Percentiles rank a stretch among this genome's conserved stretches.
Evolutionary conservation across 2,888 invertebrate genomes (phyloP).

Genomic region (Rhamnusium bicolor): DNA sequence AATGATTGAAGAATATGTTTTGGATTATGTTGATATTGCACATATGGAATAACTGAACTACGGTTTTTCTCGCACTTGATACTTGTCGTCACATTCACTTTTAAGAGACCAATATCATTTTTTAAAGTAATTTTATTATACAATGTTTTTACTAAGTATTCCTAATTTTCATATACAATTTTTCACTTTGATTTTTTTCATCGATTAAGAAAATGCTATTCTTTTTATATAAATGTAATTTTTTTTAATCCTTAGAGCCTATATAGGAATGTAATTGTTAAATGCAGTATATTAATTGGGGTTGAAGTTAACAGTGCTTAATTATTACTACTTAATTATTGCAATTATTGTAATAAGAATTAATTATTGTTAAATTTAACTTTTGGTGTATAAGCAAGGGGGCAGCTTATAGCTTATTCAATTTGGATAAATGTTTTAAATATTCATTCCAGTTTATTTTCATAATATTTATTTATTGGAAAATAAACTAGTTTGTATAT

Average conservation of each 20-base stretch:
- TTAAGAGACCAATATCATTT: slow-evolving; percentile 43
- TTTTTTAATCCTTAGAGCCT: slow-evolving; percentile 37
- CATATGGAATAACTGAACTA: slow-evolving; percentile 45
- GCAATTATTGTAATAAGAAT: neutral
- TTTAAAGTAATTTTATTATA: slow-evolving; percentile 21
- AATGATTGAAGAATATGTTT: slow-evolving; percentile 59
- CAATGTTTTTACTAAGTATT: slow-evolving; percentile 24
- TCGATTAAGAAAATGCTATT: slow-evolving; percentile 16
- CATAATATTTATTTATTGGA: slow-evolving; percentile 37
- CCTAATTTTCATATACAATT: neutral
- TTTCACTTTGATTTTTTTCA: neutral
- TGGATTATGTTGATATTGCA: slow-evolving; percentile 60
- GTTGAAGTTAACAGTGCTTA: slow-evolving; percentile 35
- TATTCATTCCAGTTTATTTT: slow-evolving; percentile 52
- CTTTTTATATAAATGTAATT: slow-evolving; percentile 33
- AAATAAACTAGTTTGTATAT: slow-evolving; percentile 53
- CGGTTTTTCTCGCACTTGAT: slow-evolving; percentile 22
- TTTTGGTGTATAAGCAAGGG: slow-evolving; percentile 67
- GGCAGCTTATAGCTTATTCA: slow-evolving; percentile 68
- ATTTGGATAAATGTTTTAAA: slow-evolving; percentile 54
- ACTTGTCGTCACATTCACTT: slow-evolving; percentile 16
- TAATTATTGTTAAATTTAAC: slow-evolving; percentile 17
- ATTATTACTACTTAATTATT: slow-evolving; percentile 9
- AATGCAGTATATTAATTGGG: slow-evolving; percentile 50
- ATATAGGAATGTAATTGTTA: slow-evolving; percentile 56